Conservation (phyloP, 2,113 vertebrate genomes). For the Desmodus rotundus region DNA sequence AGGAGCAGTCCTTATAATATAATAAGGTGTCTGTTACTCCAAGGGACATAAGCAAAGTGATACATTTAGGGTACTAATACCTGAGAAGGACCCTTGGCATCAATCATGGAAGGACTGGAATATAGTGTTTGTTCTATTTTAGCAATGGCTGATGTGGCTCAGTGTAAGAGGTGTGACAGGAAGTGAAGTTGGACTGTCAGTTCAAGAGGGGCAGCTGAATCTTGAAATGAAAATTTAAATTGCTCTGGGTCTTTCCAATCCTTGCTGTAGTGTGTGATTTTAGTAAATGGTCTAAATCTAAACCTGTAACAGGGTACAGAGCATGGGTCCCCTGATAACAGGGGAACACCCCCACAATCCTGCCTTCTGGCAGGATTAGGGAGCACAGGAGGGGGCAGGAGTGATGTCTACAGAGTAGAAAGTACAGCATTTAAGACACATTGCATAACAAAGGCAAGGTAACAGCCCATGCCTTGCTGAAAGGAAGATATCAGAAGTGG, state of each 20-base stretch:
- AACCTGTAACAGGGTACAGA: neutral
- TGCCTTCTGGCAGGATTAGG: no score
- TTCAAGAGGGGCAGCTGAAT: neutral
- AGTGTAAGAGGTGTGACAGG: neutral
- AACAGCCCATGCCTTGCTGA: no score
- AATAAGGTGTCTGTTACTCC: neutral
- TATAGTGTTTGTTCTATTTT: neutral
- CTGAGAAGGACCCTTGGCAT: neutral
- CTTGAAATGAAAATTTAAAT: neutral
- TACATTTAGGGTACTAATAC: neutral
- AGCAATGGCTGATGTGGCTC: neutral
- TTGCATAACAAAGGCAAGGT: no score
- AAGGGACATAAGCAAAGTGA: neutral
- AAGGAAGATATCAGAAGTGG: no score
- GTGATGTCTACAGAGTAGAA: no score
- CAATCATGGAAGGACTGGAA: neutral
- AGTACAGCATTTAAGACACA: no score
- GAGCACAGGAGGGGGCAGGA: no score
- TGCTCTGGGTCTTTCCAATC: neutral
- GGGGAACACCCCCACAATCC: no score
- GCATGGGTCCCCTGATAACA: no score
- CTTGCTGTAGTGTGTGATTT: neutral
- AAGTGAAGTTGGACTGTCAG: neutral
- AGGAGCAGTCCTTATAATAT: neutral
- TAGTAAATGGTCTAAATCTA: neutral